Evolutionary conservation across 2,113 vertebrate species (phyloP), one percentile per base, ranked within the genome.

Genomic region (Paradisaea rubra): DNA sequence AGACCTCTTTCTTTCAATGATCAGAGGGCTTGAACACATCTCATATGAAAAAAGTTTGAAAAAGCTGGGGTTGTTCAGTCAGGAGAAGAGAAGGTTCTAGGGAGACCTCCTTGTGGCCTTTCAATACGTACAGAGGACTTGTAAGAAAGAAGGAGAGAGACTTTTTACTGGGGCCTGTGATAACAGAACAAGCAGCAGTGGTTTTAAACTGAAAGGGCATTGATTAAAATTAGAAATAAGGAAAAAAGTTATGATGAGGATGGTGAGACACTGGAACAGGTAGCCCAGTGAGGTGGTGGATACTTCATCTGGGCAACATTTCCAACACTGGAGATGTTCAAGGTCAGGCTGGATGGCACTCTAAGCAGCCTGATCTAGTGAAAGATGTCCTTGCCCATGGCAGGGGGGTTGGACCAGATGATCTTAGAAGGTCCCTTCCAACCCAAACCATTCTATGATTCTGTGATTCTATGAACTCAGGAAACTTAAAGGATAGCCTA

Each of bases 341-440:
- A 35, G 16, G n/a, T 60, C 20, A 54, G 25, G 11, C 0, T 35
- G 54, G 47, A 68, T 25, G 20, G 53, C 0, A 0, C 53, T 53
- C 47, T 53, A 53, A 41, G 24, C 13, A 60, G n/a, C 5, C n/a
- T 45, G 28, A 24, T 15, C 24, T 25, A 68, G 20, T n/a, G 37
- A 41, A 74, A 53, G 8, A 45, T 53, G 20, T 22, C 16, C n/a
- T 28, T 68, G 61, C 11, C 39, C 7, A 17, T 9, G 9, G 53
- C 24, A 47, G 28, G 2, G 19, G 16, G 5, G 9, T 12, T 52
- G 28, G 53, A 53, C 39, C n/a, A 68, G n/a, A 53, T 68, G 30
- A 60, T 30, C 17, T 76, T 41, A 68, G n/a, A 74, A 68, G 25
- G 21, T 61, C 20, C 28, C 11, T 74, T 74, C 45, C 30, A 60